These are phyloP conservation scores for Galerucella nymphaeae DNA, from an alignment of 2,888 invertebrate genomes.

Conservation along the genomic window DNA sequence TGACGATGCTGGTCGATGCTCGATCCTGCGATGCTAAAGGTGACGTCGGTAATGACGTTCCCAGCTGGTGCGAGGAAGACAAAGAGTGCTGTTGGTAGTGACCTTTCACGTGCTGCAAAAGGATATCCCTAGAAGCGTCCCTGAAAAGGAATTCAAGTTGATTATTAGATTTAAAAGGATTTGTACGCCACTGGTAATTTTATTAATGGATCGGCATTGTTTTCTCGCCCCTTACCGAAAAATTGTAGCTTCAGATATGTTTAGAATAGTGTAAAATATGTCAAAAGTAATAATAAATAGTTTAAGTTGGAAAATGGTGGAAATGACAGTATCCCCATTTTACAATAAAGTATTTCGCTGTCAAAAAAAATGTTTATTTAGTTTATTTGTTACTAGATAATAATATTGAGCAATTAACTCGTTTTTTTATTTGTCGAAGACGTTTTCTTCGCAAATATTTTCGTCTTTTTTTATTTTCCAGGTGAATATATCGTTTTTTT, in stretches of 20 bases:
- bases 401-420: too few relatives aligned
- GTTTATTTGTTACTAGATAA: neutral
- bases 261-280: too few relatives aligned
- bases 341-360: too few relatives aligned
- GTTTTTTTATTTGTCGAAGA: neutral
- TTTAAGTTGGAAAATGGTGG: too few relatives aligned
- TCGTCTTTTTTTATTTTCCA: slow-evolving; percentile 8
- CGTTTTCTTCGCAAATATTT: slow-evolving; percentile 11
- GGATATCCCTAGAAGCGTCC: slow-evolving; percentile 73
- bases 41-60: slow-evolving; percentile 18
- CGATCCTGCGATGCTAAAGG: slow-evolving; percentile 11
- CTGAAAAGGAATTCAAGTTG: slow-evolving; percentile 59
- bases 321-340: too few relatives aligned
- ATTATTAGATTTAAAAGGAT: neutral
- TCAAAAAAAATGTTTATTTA: neutral
- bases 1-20: slow-evolving; percentile 25
- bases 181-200: too few relatives aligned
- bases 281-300: too few relatives aligned
- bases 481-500: slow-evolving; percentile 12
- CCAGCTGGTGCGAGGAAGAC: slow-evolving; percentile 8
- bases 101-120: slow-evolving; percentile 74
- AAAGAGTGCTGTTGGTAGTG: slow-evolving; percentile 67
- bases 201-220: too few relatives aligned
- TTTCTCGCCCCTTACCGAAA: too few relatives aligned
- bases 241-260: too few relatives aligned